A percentile compares a stretch with the other conserved stretches of the same genome.
Conservation (phyloP, 2,797 vertebrate genomes). For the Choloepus didactylus region DNA sequence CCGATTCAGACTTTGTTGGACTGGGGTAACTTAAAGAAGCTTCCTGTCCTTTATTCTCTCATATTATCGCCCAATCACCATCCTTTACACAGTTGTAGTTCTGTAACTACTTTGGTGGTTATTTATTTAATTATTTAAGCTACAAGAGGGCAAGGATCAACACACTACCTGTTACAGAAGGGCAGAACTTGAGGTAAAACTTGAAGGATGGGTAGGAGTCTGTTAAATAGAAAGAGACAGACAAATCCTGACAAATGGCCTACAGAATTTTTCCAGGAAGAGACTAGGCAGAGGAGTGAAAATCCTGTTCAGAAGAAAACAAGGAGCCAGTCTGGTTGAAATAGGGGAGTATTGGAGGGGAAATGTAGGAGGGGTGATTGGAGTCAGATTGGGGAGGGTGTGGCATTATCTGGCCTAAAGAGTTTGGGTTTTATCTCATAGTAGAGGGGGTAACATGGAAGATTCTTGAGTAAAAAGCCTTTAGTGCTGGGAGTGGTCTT, state of each 20-base stretch:
- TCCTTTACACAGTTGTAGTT: background rate
- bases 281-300: background rate
- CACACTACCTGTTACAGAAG: rapidly evolving
- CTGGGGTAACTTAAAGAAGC: background rate
- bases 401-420: background rate
- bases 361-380: too few species aligned
- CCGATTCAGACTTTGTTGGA: background rate
- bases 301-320: background rate
- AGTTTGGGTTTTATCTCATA: background rate
- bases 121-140: background rate
- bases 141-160: too few species aligned
- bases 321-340: background rate
- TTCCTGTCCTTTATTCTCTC: too few species aligned
- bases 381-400: background rate
- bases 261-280: background rate
- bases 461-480: background rate
- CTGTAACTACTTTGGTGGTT: background rate
- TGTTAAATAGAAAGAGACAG: background rate
- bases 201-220: background rate
- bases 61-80: too few species aligned
- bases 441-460: too few species aligned
- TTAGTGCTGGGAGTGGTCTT: background rate
- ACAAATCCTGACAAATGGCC: too few species aligned
- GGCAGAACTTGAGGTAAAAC: background rate
- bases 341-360: too few species aligned